Conservation (phyloP, 92 coral and sea anemone species). For the Parazoanthus darwini region DNA sequence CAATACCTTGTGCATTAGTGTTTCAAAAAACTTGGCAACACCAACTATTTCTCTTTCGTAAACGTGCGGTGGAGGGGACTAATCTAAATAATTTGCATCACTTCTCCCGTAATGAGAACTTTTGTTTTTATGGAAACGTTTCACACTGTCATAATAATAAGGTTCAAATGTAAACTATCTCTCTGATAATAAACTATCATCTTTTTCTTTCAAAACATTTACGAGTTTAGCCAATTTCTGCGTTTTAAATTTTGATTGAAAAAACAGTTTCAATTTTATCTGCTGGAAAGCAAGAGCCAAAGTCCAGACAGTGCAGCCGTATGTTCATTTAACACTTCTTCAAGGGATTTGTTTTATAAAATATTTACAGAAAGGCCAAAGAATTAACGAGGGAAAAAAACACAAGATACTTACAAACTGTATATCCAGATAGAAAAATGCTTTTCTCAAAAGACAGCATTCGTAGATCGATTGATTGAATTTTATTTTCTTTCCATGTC, state of each 20-base stretch:
- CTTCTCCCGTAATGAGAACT: conserved; percentile 23
- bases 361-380: background rate
- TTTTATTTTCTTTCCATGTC: background rate
- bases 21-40: background rate
- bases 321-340: conserved; percentile 2
- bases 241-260: background rate
- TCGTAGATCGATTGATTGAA: background rate
- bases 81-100: background rate
- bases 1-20: background rate
- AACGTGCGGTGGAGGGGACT: background rate
- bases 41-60: background rate
- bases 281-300: background rate
- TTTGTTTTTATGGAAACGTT: conserved; percentile 17
- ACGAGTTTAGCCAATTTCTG: background rate
- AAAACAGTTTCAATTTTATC: background rate
- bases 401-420: background rate
- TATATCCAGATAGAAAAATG: background rate
- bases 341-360: background rate
- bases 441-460: background rate
- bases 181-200: conserved; percentile 9
- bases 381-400: background rate
- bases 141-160: conserved; percentile 46
- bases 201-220: conserved; percentile 29
- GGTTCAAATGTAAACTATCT: conserved; percentile 24
- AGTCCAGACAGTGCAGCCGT: background rate